These are phyloP conservation scores for Eumerus sabulonum DNA, from an alignment of 2,888 invertebrate genomes.

Conservation along the genomic window DNA sequence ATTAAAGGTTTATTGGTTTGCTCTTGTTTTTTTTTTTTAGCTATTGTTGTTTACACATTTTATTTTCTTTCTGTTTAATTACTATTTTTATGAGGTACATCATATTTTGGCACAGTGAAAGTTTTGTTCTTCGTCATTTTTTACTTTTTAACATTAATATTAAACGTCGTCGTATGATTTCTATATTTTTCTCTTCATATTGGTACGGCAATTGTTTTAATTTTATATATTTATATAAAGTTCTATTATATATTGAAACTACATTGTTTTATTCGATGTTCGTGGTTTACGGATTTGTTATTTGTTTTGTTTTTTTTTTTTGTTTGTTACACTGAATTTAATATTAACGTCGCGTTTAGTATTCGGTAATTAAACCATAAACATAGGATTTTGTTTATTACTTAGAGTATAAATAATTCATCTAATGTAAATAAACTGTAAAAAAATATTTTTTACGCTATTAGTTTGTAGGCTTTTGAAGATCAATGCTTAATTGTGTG, in stretches of 20 bases:
- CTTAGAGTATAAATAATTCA: constrained; percentile 30
- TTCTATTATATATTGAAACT: constrained; percentile 69
- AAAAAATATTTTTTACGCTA: constrained; percentile 27
- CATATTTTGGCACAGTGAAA: constrained; percentile 89
- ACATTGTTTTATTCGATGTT: constrained; percentile 65
- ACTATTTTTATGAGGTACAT: constrained; percentile 85
- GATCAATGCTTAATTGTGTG: constrained; percentile 26
- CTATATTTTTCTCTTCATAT: constrained; percentile 53
- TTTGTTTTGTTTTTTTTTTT: constrained; percentile 11
- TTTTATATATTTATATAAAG: no score
- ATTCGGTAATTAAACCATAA: no score
- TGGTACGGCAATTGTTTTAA: constrained; percentile 69
- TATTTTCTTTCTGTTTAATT: constrained; percentile 47
- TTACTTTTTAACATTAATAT: constrained; percentile 67
- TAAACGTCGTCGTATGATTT: constrained; percentile 34
- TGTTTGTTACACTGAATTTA: constrained; percentile 24
- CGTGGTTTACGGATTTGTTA: constrained; percentile 59
- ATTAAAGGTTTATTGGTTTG: constrained; percentile 56
- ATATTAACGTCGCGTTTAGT: not conserved
- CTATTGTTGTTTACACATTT: constrained; percentile 40
- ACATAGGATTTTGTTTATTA: constrained; percentile 37
- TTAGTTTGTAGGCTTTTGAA: constrained; percentile 56
- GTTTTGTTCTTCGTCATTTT: constrained; percentile 81
- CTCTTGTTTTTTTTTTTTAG: constrained; percentile 43
- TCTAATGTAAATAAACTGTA: constrained; percentile 34